Percentiles rank a stretch among this genome's conserved stretches.
These are phyloP conservation scores for Sinopyrophorus schimmeli DNA, from an alignment of 2,888 invertebrate genomes.

Conservation along the genomic window DNA sequence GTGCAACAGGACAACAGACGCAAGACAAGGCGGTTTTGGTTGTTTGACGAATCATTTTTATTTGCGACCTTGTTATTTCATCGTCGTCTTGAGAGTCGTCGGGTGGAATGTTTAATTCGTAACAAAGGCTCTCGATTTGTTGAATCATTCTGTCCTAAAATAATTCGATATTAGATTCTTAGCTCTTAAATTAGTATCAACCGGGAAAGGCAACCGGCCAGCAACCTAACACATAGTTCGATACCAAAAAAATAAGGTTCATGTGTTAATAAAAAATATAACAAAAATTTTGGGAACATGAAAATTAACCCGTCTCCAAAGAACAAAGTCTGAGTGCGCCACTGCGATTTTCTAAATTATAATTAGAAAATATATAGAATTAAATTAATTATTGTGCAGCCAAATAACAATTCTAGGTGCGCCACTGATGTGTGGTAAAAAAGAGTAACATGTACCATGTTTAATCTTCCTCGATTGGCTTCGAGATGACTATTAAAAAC, in stretches of 20 bases:
- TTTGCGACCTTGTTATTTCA: conserved; percentile 4
- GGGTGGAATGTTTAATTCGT: conserved; percentile 51
- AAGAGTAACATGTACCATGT: conserved; percentile 50
- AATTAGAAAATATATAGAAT: too few relatives aligned
- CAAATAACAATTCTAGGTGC: not conserved
- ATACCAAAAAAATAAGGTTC: too few relatives aligned
- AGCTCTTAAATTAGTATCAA: too few relatives aligned
- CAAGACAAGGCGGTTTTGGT: conserved; percentile 1
- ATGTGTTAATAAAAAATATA: too few relatives aligned
- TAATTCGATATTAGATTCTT: too few relatives aligned
- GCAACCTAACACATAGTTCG: too few relatives aligned
- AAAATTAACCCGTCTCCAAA: too few relatives aligned
- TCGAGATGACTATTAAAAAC: conserved; percentile 59
- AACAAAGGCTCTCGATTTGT: conserved; percentile 54
- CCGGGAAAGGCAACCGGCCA: too few relatives aligned
- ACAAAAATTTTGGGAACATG: too few relatives aligned
- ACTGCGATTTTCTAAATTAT: too few relatives aligned
- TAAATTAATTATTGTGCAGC: not conserved
- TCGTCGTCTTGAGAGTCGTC: conserved; percentile 8
- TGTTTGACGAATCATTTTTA: not conserved
- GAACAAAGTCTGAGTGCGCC: too few relatives aligned
- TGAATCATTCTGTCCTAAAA: conserved; percentile 54
- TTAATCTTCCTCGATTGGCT: conserved; percentile 54
- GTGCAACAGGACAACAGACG: conserved; percentile 3
- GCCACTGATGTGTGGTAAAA: not conserved